Evolutionary conservation across 2,113 vertebrate species (phyloP).

Genomic region (Dasypus novemcinctus): DNA sequence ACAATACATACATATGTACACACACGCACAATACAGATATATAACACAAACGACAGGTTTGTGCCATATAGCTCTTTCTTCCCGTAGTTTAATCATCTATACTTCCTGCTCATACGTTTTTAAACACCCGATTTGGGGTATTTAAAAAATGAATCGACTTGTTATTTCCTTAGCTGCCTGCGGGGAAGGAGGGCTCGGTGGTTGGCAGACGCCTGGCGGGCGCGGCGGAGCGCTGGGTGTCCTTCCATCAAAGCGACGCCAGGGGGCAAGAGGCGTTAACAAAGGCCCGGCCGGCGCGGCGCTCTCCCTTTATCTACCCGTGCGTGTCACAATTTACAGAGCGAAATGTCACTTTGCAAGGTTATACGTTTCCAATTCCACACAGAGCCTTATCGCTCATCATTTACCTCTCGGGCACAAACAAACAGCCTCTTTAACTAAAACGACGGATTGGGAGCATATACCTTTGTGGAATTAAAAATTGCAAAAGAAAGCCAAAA

Average conservation of each 20-base stretch:
- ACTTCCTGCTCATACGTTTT: neutral
- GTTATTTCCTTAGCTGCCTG: neutral
- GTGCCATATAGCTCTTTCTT: neutral
- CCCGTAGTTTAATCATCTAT: neutral
- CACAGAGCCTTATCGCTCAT: slow-evolving; percentile 6
- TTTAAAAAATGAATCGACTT: neutral
- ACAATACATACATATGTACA: neutral
- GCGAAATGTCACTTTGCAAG: slow-evolving; percentile 60
- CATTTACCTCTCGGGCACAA: slow-evolving; percentile 67
- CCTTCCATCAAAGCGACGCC: slow-evolving; percentile 80
- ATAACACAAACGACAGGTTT: neutral
- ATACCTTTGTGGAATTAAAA: slow-evolving; percentile 68
- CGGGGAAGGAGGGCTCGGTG: neutral
- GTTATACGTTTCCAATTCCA: slow-evolving; percentile 35
- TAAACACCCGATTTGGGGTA: neutral
- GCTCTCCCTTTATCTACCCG: neutral
- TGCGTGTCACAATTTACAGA: slow-evolving; percentile 31
- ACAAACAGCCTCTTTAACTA: slow-evolving; percentile 66
- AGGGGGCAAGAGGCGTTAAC: slow-evolving; percentile 84
- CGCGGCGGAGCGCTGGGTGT: slow-evolving; percentile 47
- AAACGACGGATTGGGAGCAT: slow-evolving; percentile 64
- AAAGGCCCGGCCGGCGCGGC: slow-evolving; percentile 39
- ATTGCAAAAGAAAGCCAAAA: slow-evolving; percentile 54
- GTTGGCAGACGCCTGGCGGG: neutral
- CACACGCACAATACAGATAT: neutral